Percentiles rank a stretch among this genome's conserved stretches.
Conservation (phyloP, 2,797 vertebrate species). For the Aphelocoma californica region DNA sequence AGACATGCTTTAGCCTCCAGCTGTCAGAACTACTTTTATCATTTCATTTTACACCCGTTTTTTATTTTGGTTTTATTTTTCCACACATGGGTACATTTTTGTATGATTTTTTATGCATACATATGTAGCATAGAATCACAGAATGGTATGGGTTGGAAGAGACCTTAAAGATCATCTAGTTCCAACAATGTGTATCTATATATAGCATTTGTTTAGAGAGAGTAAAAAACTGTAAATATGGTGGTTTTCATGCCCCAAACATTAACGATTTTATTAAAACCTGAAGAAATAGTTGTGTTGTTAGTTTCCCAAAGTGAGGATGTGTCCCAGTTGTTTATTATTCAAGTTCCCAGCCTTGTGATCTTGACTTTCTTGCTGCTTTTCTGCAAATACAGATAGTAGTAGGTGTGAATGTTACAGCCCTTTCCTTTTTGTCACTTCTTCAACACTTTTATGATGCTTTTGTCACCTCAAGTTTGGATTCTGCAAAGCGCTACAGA, state of each 20-base stretch:
- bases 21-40: not conserved
- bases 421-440: conserved; percentile 19
- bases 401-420: conserved; percentile 39
- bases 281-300: not conserved
- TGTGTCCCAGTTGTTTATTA: conserved; percentile 34
- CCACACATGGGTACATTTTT: not conserved
- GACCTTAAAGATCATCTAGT: not conserved
- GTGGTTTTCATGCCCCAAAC: not conserved
- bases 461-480: conserved; percentile 38
- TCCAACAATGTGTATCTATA: not conserved
- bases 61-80: not conserved
- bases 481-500: conserved; percentile 28
- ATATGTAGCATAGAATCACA: not conserved
- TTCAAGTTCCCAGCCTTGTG: conserved; percentile 27
- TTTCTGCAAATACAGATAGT: conserved; percentile 16
- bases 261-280: not conserved
- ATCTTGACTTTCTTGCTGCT: conserved; percentile 9
- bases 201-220: not conserved
- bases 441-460: not conserved
- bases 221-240: not conserved
- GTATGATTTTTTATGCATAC: not conserved
- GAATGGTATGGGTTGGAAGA: not conserved
- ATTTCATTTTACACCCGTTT: not conserved
- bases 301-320: not conserved
- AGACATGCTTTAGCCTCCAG: not conserved